Base-by-base conservation (phyloP, 2,888 invertebrate species). In the Mechanitis mazaeus region DNA sequence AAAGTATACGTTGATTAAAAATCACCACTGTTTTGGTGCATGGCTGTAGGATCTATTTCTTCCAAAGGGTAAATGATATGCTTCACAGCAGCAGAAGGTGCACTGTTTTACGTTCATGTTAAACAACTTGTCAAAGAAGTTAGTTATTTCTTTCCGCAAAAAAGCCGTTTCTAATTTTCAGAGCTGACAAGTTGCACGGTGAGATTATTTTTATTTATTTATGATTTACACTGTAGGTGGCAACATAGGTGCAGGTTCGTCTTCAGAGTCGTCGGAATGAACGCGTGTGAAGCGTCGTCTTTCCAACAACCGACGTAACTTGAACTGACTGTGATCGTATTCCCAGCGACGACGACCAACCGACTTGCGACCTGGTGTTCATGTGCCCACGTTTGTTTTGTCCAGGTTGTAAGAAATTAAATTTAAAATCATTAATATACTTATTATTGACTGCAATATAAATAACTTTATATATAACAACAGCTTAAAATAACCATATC, bases 181-280 rank as follows among this genome's bases (percentile, higher is more conserved):
- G 28, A 3, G 47, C 20, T 2, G 28, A n/a, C 47, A 20, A 20
- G 28, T 47, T 2, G 47, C 56, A 57, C 50, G 45, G 35, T 57
- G 38, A 54, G 9, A 3, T 33, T 20, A 7, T 56, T 56, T 54
- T 7, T 7, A 31, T 56, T 38, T 33, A 11, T 6, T 42, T n/a
- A 20, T 59, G 33, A 6, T 2, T 45, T 35, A 31, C 1, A 54
- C 42, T 11, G 20, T 50, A 11, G 59, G 47, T 20, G 87, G 88
- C 72, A 92, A 75, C 86, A 92, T 91, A 58, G 91, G 91, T 68
- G 91, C 90, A 3, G 91, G 91, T 67, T 93, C 93, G 68, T 93
- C 93, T 72, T 93, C 93, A 33, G 93, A 93, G 76, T 93, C 93
- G 71, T 93, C 93, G 11, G 93, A 92, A 71, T 92, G 92, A 5